phyloP scores from a whole-genome alignment of 2,888 invertebrate genomes.

The Apamea crenata region DNA sequence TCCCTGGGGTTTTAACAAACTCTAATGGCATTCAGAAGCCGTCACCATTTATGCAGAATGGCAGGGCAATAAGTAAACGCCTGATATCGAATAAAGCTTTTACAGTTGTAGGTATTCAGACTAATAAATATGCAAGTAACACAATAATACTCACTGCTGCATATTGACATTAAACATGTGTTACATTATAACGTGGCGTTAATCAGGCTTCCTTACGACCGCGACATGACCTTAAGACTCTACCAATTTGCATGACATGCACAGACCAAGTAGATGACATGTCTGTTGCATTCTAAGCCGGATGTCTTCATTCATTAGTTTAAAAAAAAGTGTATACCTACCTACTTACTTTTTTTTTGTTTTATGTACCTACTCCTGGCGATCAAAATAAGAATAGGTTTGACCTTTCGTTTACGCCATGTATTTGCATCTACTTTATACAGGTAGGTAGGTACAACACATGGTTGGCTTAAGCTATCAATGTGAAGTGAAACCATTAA shows the following conservation, averaged over 20 bases:
- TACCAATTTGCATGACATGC: slow-evolving; percentile 26
- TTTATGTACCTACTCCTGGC: no score
- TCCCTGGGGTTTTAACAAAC: neutral
- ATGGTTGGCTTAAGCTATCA: slow-evolving; percentile 4
- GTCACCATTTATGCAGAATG: neutral
- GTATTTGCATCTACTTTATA: neutral
- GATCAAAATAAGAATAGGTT: slow-evolving; percentile 11
- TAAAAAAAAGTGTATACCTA: neutral
- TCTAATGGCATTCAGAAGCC: neutral
- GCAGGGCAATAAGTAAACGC: neutral
- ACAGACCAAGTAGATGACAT: neutral
- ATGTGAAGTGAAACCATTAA: slow-evolving; percentile 12
- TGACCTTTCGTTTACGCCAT: slow-evolving; percentile 3
- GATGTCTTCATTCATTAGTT: slow-evolving; percentile 1
- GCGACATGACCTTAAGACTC: slow-evolving; percentile 49
- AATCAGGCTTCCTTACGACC: slow-evolving; percentile 35
- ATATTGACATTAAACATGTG: slow-evolving; percentile 51
- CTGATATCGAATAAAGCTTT: neutral
- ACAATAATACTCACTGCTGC: slow-evolving; percentile 17
- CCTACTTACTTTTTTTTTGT: neutral
- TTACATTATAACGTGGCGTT: slow-evolving; percentile 35
- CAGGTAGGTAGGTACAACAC: neutral
- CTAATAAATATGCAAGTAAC: neutral
- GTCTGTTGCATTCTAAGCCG: slow-evolving; percentile 15
- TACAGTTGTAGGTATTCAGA: neutral